Conservation (phyloP, 2,113 vertebrate genomes). For the Orientallactaga bullata region DNA sequence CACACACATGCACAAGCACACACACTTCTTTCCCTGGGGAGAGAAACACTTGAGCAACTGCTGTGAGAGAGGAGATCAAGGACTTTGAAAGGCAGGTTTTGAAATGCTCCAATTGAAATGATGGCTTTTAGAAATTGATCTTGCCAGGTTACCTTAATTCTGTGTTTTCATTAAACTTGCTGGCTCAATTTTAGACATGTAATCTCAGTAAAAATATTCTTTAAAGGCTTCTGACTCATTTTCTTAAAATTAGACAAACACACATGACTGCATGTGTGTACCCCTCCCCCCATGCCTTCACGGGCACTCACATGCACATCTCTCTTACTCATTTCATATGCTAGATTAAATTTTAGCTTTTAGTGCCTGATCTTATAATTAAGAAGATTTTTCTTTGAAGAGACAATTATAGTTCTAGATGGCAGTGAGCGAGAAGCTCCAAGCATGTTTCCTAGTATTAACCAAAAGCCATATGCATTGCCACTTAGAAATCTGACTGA, state of each 20-base stretch:
- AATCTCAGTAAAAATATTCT: not conserved
- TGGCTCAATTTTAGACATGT: not conserved
- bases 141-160: conserved; percentile 1
- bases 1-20: too few species aligned
- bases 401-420: conserved; percentile 72
- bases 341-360: conserved; percentile 59
- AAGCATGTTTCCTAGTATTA: conserved; percentile 53
- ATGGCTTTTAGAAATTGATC: conserved; percentile 14
- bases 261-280: not conserved
- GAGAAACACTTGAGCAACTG: not conserved
- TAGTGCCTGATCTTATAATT: conserved; percentile 68
- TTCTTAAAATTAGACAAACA: conserved; percentile 56
- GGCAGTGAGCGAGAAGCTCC: conserved; percentile 56
- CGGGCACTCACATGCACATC: not conserved
- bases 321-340: conserved; percentile 62
- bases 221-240: conserved; percentile 61
- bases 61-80: not conserved
- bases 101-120: not conserved
- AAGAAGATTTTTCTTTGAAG: conserved; percentile 70
- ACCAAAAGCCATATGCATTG: conserved; percentile 68
- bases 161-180: conserved; percentile 39
- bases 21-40: not conserved
- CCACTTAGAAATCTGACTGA: conserved; percentile 65
- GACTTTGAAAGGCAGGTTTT: not conserved
- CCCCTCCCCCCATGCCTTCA: not conserved